Percentiles rank a stretch among this genome's conserved stretches.
Evolutionary conservation across 2,888 invertebrate genomes (phyloP).

Genomic region (Agrypnus murinus): DNA sequence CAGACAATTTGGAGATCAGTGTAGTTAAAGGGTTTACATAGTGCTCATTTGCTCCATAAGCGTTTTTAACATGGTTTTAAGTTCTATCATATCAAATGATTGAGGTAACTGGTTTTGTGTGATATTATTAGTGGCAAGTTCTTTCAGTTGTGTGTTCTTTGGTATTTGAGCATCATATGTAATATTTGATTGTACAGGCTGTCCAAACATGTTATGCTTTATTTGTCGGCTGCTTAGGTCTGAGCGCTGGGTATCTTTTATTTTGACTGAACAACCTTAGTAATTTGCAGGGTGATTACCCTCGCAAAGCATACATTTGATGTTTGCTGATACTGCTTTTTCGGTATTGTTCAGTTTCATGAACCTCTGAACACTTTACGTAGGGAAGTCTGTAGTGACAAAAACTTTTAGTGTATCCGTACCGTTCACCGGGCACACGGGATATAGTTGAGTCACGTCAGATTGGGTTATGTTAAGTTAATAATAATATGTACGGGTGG

Average conservation of each 20-base stretch:
- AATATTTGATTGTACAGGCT: not conserved
- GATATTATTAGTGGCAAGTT: not conserved
- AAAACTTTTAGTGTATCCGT: not conserved
- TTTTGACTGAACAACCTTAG: too few relatives aligned
- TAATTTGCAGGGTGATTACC: too few relatives aligned
- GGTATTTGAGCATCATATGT: too few relatives aligned
- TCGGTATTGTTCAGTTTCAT: not conserved
- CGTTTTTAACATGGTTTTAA: not conserved
- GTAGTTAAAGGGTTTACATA: not conserved
- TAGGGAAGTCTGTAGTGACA: not conserved
- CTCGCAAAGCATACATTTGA: not conserved
- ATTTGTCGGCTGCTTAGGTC: not conserved
- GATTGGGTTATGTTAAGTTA: too few relatives aligned
- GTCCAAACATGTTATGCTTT: slow-evolving; percentile 1
- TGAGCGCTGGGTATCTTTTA: not conserved
- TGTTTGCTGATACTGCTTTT: not conserved
- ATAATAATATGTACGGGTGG: too few relatives aligned
- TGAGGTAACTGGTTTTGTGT: not conserved
- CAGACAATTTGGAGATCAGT: slow-evolving; percentile 1
- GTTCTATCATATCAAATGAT: not conserved
- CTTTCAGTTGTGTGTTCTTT: too few relatives aligned
- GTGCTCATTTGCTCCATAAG: not conserved
- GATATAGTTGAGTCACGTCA: too few relatives aligned
- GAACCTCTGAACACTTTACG: not conserved
- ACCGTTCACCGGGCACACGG: not conserved